Conservation (phyloP, 2,797 vertebrate species). For the Falco peregrinus region DNA sequence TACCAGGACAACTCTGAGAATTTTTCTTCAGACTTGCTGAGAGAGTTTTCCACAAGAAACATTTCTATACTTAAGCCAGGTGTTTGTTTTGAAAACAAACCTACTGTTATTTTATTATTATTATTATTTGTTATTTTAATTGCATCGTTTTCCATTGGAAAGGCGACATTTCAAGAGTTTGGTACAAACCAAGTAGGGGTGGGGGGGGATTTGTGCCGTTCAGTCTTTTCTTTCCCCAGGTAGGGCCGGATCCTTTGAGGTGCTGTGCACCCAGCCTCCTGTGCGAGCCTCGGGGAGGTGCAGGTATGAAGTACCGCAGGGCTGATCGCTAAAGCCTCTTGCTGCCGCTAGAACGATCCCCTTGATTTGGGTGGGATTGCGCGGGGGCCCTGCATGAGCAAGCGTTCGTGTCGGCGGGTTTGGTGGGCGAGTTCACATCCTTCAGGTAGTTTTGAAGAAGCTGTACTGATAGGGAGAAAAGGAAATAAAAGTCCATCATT, state of each 20-base stretch:
- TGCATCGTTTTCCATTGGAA: slow-evolving; percentile 70
- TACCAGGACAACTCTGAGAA: slow-evolving; percentile 77
- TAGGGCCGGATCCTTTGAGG: slow-evolving; percentile 40
- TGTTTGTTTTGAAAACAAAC: slow-evolving; percentile 72
- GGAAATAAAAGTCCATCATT: slow-evolving; percentile 38
- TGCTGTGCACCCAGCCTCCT: slow-evolving; percentile 59
- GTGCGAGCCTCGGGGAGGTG: not conserved
- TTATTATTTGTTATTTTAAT: slow-evolving; percentile 76
- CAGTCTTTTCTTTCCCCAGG: slow-evolving; percentile 66
- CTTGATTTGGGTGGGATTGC: not conserved
- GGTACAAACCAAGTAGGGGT: slow-evolving; percentile 73
- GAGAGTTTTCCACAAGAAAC: slow-evolving; percentile 74
- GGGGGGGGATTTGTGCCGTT: not conserved
- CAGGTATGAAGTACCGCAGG: not conserved
- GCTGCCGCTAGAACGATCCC: slow-evolving; percentile 10
- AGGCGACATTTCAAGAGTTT: slow-evolving; percentile 72
- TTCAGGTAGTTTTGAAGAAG: slow-evolving; percentile 57
- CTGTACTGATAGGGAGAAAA: slow-evolving; percentile 45
- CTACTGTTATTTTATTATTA: slow-evolving; percentile 62
- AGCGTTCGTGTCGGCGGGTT: not conserved
- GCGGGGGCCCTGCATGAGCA: not conserved
- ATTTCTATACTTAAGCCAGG: slow-evolving; percentile 75
- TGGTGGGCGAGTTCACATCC: slow-evolving; percentile 21
- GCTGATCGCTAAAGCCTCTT: not conserved
- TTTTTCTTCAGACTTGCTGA: slow-evolving; percentile 77